Evolutionary conservation across 2,797 vertebrate genomes (phyloP).

Genomic region (Garrulus glandarius): DNA sequence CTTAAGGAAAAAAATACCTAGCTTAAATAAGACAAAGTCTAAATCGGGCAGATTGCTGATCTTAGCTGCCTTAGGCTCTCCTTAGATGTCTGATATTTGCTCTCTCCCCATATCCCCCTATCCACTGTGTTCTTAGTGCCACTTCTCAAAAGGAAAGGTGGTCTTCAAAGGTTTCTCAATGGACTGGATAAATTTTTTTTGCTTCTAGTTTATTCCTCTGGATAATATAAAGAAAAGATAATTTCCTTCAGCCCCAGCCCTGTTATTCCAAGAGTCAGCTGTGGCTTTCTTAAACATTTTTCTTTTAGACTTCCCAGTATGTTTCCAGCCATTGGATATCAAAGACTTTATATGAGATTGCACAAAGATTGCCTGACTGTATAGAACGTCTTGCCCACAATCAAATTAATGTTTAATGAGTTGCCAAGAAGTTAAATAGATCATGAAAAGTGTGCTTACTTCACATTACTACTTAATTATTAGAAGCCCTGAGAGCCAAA

Average conservation of each 20-base stretch:
- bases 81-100: not conserved
- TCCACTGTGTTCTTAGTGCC: not conserved
- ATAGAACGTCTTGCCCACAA: not conserved
- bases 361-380: not conserved
- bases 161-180: not conserved
- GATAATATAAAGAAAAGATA: not conserved
- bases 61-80: not conserved
- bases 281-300: not conserved
- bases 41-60: not conserved
- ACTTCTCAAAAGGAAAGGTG: not conserved
- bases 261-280: not conserved
- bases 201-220: not conserved
- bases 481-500: not conserved
- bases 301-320: not conserved
- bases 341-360: not conserved
- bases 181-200: not conserved
- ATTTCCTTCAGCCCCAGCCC: not conserved
- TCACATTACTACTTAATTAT: not conserved
- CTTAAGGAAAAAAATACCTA: not conserved
- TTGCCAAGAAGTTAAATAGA: not conserved
- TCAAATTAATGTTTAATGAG: not conserved
- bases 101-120: not conserved
- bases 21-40: not conserved
- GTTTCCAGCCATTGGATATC: not conserved
- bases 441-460: not conserved